Percentiles rank a stretch among this genome's conserved stretches.
phyloP scores from a whole-genome alignment of 2,797 vertebrate species.

The Myotis findleyi region DNA sequence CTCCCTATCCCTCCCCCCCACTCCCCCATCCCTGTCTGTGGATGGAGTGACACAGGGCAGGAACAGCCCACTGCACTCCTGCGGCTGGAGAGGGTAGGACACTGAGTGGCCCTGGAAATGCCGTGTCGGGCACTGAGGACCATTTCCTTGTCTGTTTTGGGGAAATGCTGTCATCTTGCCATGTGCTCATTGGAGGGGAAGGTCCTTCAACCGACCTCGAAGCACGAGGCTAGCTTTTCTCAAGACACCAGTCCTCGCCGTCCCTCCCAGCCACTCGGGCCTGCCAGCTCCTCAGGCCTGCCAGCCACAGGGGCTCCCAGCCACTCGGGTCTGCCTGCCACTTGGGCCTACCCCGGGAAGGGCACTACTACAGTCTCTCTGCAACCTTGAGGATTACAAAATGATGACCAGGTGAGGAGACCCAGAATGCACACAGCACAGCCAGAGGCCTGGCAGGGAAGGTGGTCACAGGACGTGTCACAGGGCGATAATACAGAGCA shows the following conservation, averaged over 20 bases:
- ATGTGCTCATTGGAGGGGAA: neutral
- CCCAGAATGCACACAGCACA: neutral
- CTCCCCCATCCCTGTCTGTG: too few relatives aligned
- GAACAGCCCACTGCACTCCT: neutral
- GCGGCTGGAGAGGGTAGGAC: neutral
- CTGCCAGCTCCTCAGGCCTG: too few relatives aligned
- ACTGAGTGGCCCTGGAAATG: neutral
- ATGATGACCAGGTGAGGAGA: neutral
- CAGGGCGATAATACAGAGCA: neutral
- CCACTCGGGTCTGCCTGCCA: too few relatives aligned
- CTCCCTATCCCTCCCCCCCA: too few relatives aligned
- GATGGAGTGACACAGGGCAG: accelerated
- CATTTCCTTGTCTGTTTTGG: neutral
- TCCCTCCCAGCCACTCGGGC: accelerated
- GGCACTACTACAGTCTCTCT: neutral
- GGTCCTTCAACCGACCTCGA: neutral
- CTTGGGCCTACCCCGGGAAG: too few relatives aligned
- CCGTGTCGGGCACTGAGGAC: neutral
- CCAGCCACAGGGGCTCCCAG: too few relatives aligned
- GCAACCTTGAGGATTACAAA: neutral
- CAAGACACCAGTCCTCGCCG: neutral
- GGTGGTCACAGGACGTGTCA: neutral
- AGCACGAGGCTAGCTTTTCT: neutral
- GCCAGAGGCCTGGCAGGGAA: neutral
- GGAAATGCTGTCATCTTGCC: neutral